A percentile compares a stretch with the other conserved stretches of the same genome.
phyloP scores from a whole-genome alignment of 2,113 vertebrate genomes.

The Hystrix cristata region DNA sequence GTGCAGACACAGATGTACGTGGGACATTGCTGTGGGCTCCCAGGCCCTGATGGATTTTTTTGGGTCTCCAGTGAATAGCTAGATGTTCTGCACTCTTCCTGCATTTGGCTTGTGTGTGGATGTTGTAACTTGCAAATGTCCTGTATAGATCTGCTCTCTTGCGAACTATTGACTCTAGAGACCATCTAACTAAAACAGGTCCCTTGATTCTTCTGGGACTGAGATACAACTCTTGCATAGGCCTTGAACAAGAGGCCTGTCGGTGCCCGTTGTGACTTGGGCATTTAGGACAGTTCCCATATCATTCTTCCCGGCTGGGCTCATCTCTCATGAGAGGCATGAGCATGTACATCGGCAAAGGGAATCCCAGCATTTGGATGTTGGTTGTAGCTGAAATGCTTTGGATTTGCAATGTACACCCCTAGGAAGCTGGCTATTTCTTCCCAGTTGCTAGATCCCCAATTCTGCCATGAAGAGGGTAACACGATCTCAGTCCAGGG shows the following conservation, averaged over 20 bases:
- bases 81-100: too few relatives aligned
- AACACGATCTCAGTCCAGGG: neutral
- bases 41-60: too few relatives aligned
- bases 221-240: neutral
- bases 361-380: neutral
- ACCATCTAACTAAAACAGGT: neutral
- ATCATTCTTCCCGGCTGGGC: neutral
- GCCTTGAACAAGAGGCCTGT: neutral
- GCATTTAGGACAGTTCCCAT: neutral
- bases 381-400: neutral
- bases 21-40: too few relatives aligned
- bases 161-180: too few relatives aligned
- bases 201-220: neutral
- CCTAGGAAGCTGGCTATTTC: neutral
- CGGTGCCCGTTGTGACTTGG: neutral
- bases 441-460: neutral
- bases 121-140: too few relatives aligned
- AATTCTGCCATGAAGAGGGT: neutral
- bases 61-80: too few relatives aligned
- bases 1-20: too few relatives aligned
- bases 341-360: fast-evolving
- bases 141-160: too few relatives aligned
- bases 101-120: too few relatives aligned
- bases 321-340: fast-evolving
- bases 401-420: neutral